A percentile compares a stretch with the other conserved stretches of the same genome.
These are phyloP conservation scores for Salarias fasciatus DNA, from an alignment of 2,797 vertebrate genomes.

Conservation along the genomic window DNA sequence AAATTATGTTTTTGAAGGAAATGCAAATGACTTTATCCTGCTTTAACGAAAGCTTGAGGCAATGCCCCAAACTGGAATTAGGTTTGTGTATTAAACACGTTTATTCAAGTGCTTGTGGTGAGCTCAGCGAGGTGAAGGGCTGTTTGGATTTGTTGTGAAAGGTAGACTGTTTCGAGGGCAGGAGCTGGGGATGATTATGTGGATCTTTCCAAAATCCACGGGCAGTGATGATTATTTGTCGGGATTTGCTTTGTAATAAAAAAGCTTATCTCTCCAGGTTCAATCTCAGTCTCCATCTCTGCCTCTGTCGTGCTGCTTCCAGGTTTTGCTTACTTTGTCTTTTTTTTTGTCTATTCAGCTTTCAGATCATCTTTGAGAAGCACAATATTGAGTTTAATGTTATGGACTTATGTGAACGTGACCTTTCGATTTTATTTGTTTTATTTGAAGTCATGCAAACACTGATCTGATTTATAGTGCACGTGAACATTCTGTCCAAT, in stretches of 20 bases:
- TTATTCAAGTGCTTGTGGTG: conserved; percentile 19
- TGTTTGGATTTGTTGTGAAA: conserved; percentile 45
- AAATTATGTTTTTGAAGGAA: too few species aligned
- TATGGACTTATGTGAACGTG: conserved; percentile 2
- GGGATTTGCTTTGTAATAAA: conserved; percentile 75
- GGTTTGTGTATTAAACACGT: neutral
- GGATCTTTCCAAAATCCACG: conserved; percentile 77
- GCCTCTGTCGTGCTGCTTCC: conserved; percentile 40
- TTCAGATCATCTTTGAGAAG: conserved; percentile 12
- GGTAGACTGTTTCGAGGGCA: conserved; percentile 48
- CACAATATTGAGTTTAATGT: neutral
- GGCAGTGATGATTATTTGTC: conserved; percentile 72
- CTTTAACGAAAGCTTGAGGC: too few species aligned
- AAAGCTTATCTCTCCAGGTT: conserved; percentile 76
- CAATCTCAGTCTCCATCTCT: conserved; percentile 51
- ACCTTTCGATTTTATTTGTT: conserved; percentile 4
- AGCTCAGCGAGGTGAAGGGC: conserved; percentile 20
- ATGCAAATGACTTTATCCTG: too few species aligned
- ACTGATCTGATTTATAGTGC: conserved; percentile 1
- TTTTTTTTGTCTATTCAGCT: conserved; percentile 9
- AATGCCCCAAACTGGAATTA: too few species aligned
- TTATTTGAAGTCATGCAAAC: too few species aligned
- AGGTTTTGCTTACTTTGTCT: conserved; percentile 36
- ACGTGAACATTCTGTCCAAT: conserved; percentile 25
- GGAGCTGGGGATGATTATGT: conserved; percentile 63